phyloP scores from a whole-genome alignment of 2,113 vertebrate species.

The Xiphorhynchus elegans region DNA sequence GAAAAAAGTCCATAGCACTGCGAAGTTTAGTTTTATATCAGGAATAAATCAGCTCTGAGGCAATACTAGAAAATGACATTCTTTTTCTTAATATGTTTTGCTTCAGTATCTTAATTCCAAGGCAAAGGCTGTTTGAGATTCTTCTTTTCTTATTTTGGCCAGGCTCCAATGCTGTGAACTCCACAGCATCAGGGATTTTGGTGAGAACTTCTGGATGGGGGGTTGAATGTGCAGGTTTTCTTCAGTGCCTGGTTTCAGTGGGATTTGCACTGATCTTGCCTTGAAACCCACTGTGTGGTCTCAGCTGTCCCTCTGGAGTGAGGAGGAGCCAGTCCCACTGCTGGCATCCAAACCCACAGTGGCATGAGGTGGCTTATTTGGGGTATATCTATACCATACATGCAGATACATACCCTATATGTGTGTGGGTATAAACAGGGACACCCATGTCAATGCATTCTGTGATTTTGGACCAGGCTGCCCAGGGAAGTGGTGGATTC shows the following conservation, averaged over 20 bases:
- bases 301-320: rapidly evolving
- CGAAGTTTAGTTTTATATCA: not conserved
- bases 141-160: not conserved
- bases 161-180: not conserved
- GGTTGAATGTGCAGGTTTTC: not conserved
- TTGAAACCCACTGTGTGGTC: not conserved
- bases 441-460: rapidly evolving
- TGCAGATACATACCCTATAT: rapidly evolving
- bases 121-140: not conserved
- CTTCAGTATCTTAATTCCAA: not conserved
- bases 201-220: not conserved
- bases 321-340: not conserved
- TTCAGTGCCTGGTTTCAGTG: not conserved
- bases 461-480: not conserved
- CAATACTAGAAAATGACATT: not conserved
- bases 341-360: not conserved
- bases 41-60: slow-evolving; percentile 6
- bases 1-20: not conserved
- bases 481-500: not conserved
- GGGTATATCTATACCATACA: rapidly evolving
- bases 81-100: not conserved
- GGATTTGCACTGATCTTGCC: not conserved
- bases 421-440: rapidly evolving
- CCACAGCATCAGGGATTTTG: rapidly evolving
- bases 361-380: rapidly evolving